Conservation (phyloP, 1,140 invertebrate species). For the Leptopilina boulardi region DNA sequence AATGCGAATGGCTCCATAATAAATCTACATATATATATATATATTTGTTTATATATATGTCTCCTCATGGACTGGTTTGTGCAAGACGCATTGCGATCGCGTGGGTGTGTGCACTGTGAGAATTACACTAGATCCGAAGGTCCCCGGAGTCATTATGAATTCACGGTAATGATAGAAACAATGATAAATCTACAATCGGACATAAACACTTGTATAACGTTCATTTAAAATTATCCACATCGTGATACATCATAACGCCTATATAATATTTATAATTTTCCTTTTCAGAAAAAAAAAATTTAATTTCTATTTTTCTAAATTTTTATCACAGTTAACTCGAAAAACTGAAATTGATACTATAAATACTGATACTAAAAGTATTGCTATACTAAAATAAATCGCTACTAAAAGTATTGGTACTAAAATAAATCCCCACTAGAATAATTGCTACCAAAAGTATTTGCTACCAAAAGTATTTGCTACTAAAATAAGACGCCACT, state of each 20-base stretch:
- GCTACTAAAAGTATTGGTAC: too few relatives aligned
- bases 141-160: conserved; percentile 22
- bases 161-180: conserved; percentile 16
- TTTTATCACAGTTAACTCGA: too few relatives aligned
- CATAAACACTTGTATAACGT: conserved; percentile 3
- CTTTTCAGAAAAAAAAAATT: too few relatives aligned
- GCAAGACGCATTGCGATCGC: conserved; percentile 21
- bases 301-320: too few relatives aligned
- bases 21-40: conserved; percentile 1
- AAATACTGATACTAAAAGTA: too few relatives aligned
- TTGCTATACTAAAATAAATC: too few relatives aligned
- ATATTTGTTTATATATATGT: background rate
- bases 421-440: too few relatives aligned
- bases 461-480: too few relatives aligned
- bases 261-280: too few relatives aligned
- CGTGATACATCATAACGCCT: background rate
- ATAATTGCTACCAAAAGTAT: too few relatives aligned
- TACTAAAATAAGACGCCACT: too few relatives aligned
- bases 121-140: conserved; percentile 25
- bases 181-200: conserved; percentile 28
- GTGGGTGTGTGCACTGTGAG: conserved; percentile 31
- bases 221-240: background rate
- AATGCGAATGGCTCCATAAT: conserved; percentile 24
- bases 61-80: conserved; percentile 25
- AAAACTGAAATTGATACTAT: too few relatives aligned